A percentile compares a stretch with the other conserved stretches of the same genome.
Conservation (phyloP, 2,888 invertebrate species). For the Leptopilina syphax region DNA sequence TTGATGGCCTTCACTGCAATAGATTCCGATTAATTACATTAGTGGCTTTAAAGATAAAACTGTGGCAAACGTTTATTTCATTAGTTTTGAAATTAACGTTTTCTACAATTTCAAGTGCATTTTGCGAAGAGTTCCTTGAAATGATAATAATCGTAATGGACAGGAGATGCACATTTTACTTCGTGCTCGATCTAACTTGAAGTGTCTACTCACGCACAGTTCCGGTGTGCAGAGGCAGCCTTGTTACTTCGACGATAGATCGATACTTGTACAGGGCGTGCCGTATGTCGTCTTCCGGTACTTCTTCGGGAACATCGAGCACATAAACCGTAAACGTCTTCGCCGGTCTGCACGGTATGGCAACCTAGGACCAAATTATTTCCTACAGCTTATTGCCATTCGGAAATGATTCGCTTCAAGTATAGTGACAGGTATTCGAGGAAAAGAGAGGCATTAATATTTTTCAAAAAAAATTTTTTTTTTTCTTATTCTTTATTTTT, state of each 20-base stretch:
- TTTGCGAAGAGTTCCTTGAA: constrained; percentile 9
- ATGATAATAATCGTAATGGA: constrained; percentile 51
- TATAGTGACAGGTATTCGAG: background rate
- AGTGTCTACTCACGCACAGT: constrained; percentile 69
- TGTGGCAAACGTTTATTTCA: too few relatives aligned
- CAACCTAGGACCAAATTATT: constrained; percentile 78
- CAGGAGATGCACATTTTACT: constrained; percentile 49
- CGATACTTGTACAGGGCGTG: constrained; percentile 88
- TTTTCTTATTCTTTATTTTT: too few relatives aligned
- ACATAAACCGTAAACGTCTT: constrained; percentile 92
- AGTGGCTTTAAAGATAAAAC: too few relatives aligned
- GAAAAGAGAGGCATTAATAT: background rate
- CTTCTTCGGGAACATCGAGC: constrained; percentile 89
- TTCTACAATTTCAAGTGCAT: background rate
- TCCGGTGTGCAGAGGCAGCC: constrained; percentile 79
- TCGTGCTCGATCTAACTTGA: constrained; percentile 52
- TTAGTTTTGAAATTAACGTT: too few relatives aligned
- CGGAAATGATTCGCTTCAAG: constrained; percentile 6
- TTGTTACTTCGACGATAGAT: constrained; percentile 88
- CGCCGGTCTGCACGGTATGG: constrained; percentile 91
- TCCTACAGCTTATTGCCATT: background rate
- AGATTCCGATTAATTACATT: background rate
- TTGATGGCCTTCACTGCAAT: constrained; percentile 71
- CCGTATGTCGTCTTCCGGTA: constrained; percentile 90
- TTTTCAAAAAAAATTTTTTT: too few relatives aligned